These are phyloP conservation scores for Aspidiotus rigidus DNA, from an alignment of 2,888 invertebrate species.

Conservation along the genomic window DNA sequence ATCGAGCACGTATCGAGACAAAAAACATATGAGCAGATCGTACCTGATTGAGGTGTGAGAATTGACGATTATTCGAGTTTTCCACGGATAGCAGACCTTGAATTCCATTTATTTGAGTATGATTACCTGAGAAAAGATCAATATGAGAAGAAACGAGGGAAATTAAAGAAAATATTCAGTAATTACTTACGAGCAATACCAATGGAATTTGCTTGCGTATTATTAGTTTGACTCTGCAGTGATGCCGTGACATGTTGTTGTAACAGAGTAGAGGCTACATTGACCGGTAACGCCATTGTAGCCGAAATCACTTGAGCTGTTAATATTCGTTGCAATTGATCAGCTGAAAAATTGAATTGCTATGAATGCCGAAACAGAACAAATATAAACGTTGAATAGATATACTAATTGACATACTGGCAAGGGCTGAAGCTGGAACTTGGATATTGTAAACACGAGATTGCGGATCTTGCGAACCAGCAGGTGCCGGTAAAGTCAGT, in stretches of 20 bases:
- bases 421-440: slow-evolving; percentile 75
- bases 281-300: slow-evolving; percentile 75
- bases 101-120: slow-evolving; percentile 7
- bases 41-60: slow-evolving; percentile 22
- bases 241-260: slow-evolving; percentile 83
- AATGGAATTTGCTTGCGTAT: not conserved
- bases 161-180: not conserved
- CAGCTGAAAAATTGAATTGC: slow-evolving; percentile 43
- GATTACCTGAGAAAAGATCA: not conserved
- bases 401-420: slow-evolving; percentile 48
- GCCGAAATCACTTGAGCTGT: slow-evolving; percentile 83
- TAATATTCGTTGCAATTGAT: slow-evolving; percentile 58
- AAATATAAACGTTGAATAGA: slow-evolving; percentile 43
- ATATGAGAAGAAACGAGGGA: not conserved
- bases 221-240: slow-evolving; percentile 47
- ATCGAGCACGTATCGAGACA: slow-evolving; percentile 2
- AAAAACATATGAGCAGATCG: not conserved
- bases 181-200: not conserved
- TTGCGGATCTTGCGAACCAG: slow-evolving; percentile 58
- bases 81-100: slow-evolving; percentile 8
- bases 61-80: slow-evolving; percentile 18
- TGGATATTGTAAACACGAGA: slow-evolving; percentile 76
- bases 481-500: slow-evolving; percentile 73
- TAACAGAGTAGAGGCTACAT: slow-evolving; percentile 69
- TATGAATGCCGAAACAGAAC: not conserved